Base-by-base conservation (phyloP, 1,140 invertebrate genomes). In the Drosophila sulfurigaster region DNA sequence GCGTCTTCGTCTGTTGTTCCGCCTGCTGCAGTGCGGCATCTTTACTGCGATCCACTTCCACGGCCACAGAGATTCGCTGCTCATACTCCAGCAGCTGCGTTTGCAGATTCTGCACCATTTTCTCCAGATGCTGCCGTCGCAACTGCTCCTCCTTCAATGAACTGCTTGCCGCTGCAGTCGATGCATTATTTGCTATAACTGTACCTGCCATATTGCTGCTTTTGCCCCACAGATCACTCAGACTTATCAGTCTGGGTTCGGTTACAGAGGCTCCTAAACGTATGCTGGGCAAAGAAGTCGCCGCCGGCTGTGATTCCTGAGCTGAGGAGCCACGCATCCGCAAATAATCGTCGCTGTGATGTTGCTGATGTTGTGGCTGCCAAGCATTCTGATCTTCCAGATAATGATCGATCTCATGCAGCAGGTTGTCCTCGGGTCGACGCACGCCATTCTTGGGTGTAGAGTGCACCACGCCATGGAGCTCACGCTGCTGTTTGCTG, bases 61-160 rank as follows among this genome's bases (percentile, higher is more conserved):
- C 91, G 3, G 96, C 96, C 1, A 97, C 96, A 0, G 96, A 96
- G 25, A 97, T 86, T 75, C 96, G 95, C 87, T 97, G 95, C 92
- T 97, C 95, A 74, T 96, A 95, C 79, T 97, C 96, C 15, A 97
- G 91, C 56, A 96, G 91, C 69, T 95, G 94, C 64, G 94, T 94
- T 88, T 97, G 96, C 1, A 97, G 88, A 43, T 95, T 93, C 82
- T 96, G 95, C 43, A 97, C 96, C 68, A 96, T 93, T 71, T 95
- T 93, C 92, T 97, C 96, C 88, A 96, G 96, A 87, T 97, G 96
- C 95, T 97, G 88, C 4, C 94, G 93, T 30, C 85, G 64, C n/a
- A 96, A 93, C 90, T 95, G 95, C 92, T 97, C 96, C 92, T 97
- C 96, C 92, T 96, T 95, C 6, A 96, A 93, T 0, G 73, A 72